Percentiles rank a stretch among this genome's conserved stretches.
Conservation (phyloP, 1,140 invertebrate species). For the Olivierus martensii region DNA sequence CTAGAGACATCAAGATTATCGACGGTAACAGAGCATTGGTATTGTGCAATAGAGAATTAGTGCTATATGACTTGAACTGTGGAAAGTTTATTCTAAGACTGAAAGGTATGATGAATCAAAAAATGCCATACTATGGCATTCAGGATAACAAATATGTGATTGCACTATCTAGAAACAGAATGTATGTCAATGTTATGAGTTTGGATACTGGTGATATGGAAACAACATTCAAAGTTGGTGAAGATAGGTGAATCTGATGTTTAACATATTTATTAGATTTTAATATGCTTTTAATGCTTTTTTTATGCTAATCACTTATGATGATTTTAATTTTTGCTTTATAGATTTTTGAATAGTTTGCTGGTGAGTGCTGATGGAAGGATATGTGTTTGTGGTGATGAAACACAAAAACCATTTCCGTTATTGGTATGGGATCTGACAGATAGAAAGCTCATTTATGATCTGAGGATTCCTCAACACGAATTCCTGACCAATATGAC, state of each 20-base stretch:
- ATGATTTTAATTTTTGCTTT: too few relatives aligned
- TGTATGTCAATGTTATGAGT: constrained; percentile 84
- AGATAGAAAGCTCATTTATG: constrained; percentile 66
- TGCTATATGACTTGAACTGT: constrained; percentile 59
- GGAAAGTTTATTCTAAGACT: constrained; percentile 53
- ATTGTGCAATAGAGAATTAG: constrained; percentile 62
- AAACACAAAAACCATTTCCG: constrained; percentile 79
- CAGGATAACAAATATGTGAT: constrained; percentile 64
- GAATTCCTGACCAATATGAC: constrained; percentile 73
- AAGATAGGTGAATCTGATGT: constrained; percentile 19
- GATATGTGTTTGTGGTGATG: constrained; percentile 76
- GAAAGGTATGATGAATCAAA: constrained; percentile 79
- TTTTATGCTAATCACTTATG: too few relatives aligned
- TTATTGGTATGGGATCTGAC: constrained; percentile 74
- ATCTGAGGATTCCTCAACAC: constrained; percentile 71
- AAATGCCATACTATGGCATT: constrained; percentile 75
- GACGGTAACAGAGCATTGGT: constrained; percentile 57
- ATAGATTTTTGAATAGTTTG: constrained; percentile 68
- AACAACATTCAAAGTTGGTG: constrained; percentile 58
- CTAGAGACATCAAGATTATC: constrained; percentile 31
- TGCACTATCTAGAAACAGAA: constrained; percentile 64
- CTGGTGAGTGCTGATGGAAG: constrained; percentile 72
- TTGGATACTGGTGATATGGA: constrained; percentile 65
- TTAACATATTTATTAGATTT: too few relatives aligned
- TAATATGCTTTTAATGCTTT: too few relatives aligned